Evolutionary conservation across 2,888 invertebrate genomes (phyloP), one percentile per base, ranked within the genome.

Genomic region (Noctua janthina): DNA sequence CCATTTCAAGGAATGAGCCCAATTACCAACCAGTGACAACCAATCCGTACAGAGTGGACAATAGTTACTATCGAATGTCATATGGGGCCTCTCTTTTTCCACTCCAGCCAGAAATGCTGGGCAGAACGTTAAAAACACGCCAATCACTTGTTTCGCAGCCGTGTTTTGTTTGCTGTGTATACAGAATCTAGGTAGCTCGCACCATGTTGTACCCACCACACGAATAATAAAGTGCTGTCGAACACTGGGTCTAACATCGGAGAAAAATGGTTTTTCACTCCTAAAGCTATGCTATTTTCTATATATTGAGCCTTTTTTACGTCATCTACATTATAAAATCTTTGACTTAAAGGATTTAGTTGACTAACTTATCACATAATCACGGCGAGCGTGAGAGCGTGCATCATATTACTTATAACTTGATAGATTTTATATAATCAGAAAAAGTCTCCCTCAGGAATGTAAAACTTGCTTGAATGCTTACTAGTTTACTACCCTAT

Each of bases 81-180:
- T 64, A 43, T 39, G 13, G 2, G 0, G 1, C 13, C 5, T 43
- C 51, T 78, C 2, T 35, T 59, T 70, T 78, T 43, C 51, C 59
- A 10, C 35, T 49, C 11, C 54, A 72, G 68, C 39, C 59, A 56
- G 49, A 7, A 49, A 72, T 64, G 15, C 20, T 7, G 15, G 46
- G 11, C 54, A 72, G 66, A 79, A 79, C 62, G 46, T 54, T 73
- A 43, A 79, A 78, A 82, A 84, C 43, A 81, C 69, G 51, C 49
- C 79, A 46, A 70, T 35, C 39, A 70, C 54, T 76, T 35, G 35
- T 79, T 82, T 70, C 35, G 39, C 23, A 56, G 10, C 10, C 62
- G 6, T 78, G 43, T 51, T 84, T 84, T 78, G 56, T 82, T 82
- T 68, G 39, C 43, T 62, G 5, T 79, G 8, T 39, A 46, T 39